These are phyloP conservation scores for Drosophila melanica DNA, from an alignment of 1,140 invertebrate genomes.

Conservation along the genomic window DNA sequence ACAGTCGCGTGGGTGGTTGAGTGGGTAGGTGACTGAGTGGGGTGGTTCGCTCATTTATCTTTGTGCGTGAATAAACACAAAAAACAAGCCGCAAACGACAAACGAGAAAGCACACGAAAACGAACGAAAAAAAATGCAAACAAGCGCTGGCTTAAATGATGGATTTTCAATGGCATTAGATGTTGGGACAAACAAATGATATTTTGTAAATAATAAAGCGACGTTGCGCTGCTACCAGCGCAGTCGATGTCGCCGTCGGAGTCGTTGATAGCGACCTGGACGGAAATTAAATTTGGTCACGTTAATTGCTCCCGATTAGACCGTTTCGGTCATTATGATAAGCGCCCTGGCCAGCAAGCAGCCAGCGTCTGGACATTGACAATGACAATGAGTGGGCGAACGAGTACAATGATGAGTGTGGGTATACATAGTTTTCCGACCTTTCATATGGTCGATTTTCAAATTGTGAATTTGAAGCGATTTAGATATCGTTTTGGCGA, in stretches of 20 bases:
- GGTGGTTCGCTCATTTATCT: slow-evolving; percentile 59
- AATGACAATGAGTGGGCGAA: slow-evolving; percentile 43
- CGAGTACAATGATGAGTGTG: background rate
- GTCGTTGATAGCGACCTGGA: slow-evolving; percentile 66
- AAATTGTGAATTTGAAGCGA: slow-evolving; percentile 28
- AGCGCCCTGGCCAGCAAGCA: slow-evolving; percentile 49
- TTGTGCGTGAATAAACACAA: slow-evolving; percentile 54
- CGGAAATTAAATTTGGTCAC: slow-evolving; percentile 81
- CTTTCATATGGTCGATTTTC: slow-evolving; percentile 13
- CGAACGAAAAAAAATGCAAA: slow-evolving; percentile 32
- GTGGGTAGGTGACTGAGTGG: slow-evolving; percentile 8
- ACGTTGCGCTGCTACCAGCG: slow-evolving; percentile 16
- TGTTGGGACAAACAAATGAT: slow-evolving; percentile 60
- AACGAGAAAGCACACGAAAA: slow-evolving; percentile 25
- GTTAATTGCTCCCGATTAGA: slow-evolving; percentile 80
- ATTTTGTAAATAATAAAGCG: slow-evolving; percentile 76
- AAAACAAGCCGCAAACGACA: slow-evolving; percentile 37
- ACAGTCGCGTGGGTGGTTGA: slow-evolving; percentile 26
- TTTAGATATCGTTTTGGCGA: slow-evolving; percentile 44
- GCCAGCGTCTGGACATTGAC: slow-evolving; percentile 25
- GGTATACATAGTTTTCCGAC: background rate
- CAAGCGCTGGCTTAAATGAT: slow-evolving; percentile 71
- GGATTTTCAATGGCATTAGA: slow-evolving; percentile 68
- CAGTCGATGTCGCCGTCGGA: slow-evolving; percentile 18
- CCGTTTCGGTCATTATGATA: slow-evolving; percentile 79